Conservation (phyloP, 2,888 invertebrate genomes). For the Sphinx pinastri region DNA sequence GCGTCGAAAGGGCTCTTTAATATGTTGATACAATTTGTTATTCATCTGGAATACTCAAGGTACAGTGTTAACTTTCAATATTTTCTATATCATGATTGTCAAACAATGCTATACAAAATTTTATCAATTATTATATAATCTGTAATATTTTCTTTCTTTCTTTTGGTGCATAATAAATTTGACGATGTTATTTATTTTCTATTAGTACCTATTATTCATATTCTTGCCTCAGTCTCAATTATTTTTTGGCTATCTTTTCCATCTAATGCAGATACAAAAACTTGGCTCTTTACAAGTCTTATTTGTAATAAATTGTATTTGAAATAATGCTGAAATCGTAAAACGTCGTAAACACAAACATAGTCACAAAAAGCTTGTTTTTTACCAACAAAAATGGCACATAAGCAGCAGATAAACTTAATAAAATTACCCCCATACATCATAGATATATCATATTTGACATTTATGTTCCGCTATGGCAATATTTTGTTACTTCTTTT, state of each 20-base stretch:
- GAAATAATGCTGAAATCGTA: background rate
- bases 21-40: too few relatives aligned
- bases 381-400: background rate
- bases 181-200: too few relatives aligned
- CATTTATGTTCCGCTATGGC: constrained; percentile 15
- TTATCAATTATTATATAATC: too few relatives aligned
- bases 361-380: background rate
- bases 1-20: too few relatives aligned
- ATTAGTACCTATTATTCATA: too few relatives aligned
- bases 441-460: constrained; percentile 11
- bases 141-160: too few relatives aligned
- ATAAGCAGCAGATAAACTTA: background rate
- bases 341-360: background rate
- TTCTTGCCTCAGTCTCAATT: too few relatives aligned
- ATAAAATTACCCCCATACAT: constrained; percentile 2
- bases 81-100: too few relatives aligned
- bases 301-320: background rate
- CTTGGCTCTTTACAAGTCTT: background rate
- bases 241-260: background rate
- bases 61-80: too few relatives aligned
- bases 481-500: background rate
- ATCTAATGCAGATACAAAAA: background rate
- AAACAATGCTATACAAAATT: too few relatives aligned
- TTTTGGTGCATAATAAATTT: too few relatives aligned
- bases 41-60: too few relatives aligned